Base-by-base conservation (phyloP, 2,888 invertebrate genomes). In the Cantharis lateralis region DNA sequence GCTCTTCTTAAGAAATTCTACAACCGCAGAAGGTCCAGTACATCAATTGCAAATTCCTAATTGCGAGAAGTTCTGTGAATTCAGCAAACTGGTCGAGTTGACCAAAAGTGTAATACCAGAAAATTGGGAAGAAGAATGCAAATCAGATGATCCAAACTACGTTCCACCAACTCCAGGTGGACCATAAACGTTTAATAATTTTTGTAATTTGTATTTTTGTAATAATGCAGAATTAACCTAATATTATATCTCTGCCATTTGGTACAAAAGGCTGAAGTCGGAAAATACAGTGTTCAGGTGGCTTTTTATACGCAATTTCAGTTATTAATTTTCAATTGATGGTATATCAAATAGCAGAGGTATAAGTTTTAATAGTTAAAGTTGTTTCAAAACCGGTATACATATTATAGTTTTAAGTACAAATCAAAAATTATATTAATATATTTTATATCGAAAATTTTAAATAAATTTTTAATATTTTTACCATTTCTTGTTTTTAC, bases 61-160 rank as follows among this genome's bases (percentile, higher is more conserved):
- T 24, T 94, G 94, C 86, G 88, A 90, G 2, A 88, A 87, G 66
- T 89, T 90, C 71, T 94, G 94, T 84, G 91, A 93, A 3, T 83
- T 94, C 48, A 87, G 90, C 1, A 88, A 90, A 82, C 89, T 94
- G 69, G 83, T 90, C 63, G 83, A 89, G 76, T 83, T 93, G 71
- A 89, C 91, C 3, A 85, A 87, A 68, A 86, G 89, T 20, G 89
- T 92, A 15, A 86, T 92, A 71, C 90, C 92, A 5, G 87, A 86
- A 0, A 86, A 91, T 80, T 89, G 89, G 87, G 88, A 89, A 62
- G 86, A 86, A 15, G 89, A 90, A 71, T 93, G 93, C 81, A 87
- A 86, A 77, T 88, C 91, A 1, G 89, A 90, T 68, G 90, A 91
- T 85, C 86, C 88, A 1, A 86, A 86, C 76, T 93, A 90, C 82